Conservation (phyloP, 2,797 vertebrate genomes). For the Chromobotia macracanthus region DNA sequence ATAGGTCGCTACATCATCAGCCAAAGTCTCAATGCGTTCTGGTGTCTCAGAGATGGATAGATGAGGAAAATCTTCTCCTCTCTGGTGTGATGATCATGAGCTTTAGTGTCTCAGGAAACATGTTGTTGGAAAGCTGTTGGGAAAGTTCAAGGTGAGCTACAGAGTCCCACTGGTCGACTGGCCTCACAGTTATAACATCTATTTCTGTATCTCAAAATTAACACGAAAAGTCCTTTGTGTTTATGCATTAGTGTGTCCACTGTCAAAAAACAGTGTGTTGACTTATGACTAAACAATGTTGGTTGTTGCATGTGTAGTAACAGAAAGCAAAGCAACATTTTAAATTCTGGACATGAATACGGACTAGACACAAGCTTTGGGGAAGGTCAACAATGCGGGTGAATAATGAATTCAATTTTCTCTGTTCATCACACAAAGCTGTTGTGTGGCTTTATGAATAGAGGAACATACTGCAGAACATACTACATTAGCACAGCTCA, state of each 20-base stretch:
- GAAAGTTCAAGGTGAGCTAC: neutral
- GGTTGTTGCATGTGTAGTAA: neutral
- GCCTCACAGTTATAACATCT: too few relatives aligned
- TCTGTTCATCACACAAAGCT: neutral
- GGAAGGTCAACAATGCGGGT: neutral
- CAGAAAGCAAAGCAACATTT: neutral
- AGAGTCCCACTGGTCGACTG: neutral
- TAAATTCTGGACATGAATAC: neutral
- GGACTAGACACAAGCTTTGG: neutral
- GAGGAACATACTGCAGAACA: neutral
- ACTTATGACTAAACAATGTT: neutral
- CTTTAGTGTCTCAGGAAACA: too few relatives aligned
- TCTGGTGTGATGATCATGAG: too few relatives aligned
- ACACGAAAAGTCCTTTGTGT: too few relatives aligned
- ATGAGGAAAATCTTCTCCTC: too few relatives aligned
- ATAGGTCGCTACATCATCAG: slow-evolving; percentile 70
- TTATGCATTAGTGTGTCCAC: neutral
- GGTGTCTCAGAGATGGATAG: slow-evolving; percentile 57
- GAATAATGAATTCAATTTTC: neutral
- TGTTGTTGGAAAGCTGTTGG: neutral
- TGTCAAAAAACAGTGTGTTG: neutral
- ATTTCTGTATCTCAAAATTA: neutral
- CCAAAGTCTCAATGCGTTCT: slow-evolving; percentile 73
- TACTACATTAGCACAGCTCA: neutral
- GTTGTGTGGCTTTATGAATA: neutral